A percentile compares a stretch with the other conserved stretches of the same genome.
Evolutionary conservation across 2,888 invertebrate species (phyloP).

Genomic region (Magallana nippona): DNA sequence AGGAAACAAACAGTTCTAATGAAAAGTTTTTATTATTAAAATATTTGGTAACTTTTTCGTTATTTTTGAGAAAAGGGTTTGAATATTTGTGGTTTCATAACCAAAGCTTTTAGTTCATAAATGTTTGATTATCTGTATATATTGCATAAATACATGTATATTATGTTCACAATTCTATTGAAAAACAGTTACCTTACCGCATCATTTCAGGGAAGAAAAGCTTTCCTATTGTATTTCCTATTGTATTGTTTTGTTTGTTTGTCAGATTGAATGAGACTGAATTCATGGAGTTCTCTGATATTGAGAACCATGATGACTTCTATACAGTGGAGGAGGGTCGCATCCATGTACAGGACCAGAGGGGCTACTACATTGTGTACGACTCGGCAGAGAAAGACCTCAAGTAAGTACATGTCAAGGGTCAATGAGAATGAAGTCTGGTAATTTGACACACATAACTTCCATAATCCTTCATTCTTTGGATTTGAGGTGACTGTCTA

Average conservation of each 20-base stretch:
- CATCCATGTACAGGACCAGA: slow-evolving; percentile 79
- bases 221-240: too few relatives aligned
- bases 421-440: not conserved
- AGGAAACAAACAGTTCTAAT: slow-evolving; percentile 19
- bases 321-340: slow-evolving; percentile 77
- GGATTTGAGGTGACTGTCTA: too few relatives aligned
- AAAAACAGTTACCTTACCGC: not conserved
- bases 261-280: slow-evolving; percentile 76
- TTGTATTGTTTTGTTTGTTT: slow-evolving; percentile 11
- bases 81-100: too few relatives aligned
- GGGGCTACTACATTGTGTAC: slow-evolving; percentile 77
- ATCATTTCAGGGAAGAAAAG: too few relatives aligned
- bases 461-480: too few relatives aligned
- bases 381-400: slow-evolving; percentile 76
- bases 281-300: slow-evolving; percentile 78
- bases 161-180: not conserved
- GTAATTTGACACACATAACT: not conserved
- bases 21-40: too few relatives aligned
- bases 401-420: slow-evolving; percentile 64
- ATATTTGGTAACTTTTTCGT: too few relatives aligned
- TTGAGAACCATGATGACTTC: slow-evolving; percentile 80
- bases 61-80: too few relatives aligned
- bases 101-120: too few relatives aligned
- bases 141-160: slow-evolving; percentile 15
- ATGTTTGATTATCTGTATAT: too few relatives aligned